Percentiles rank a stretch among this genome's conserved stretches.
phyloP scores from a whole-genome alignment of 2,888 invertebrate genomes.

The Torymus auratus region DNA sequence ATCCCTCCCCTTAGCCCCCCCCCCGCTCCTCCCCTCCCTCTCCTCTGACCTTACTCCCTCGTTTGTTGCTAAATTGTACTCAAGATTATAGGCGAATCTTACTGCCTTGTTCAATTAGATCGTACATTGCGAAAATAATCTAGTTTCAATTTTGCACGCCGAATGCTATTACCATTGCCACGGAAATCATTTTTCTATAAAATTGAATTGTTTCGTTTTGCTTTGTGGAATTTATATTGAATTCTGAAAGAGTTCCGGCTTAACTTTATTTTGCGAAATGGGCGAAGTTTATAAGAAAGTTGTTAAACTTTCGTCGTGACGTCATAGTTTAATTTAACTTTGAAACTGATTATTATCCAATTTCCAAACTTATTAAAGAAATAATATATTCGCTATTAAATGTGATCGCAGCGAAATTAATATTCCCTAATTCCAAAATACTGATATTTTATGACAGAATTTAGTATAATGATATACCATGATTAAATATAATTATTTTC shows the following conservation, averaged over 20 bases:
- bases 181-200: conserved; percentile 4
- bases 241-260: conserved; percentile 36
- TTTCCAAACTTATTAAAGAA: conserved; percentile 53
- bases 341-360: conserved; percentile 55
- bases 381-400: conserved; percentile 50
- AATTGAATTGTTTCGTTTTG: conserved; percentile 3
- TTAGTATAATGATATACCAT: neutral
- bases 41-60: neutral
- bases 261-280: conserved; percentile 46
- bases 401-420: conserved; percentile 31
- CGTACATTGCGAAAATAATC: conserved; percentile 25
- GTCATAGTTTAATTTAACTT: conserved; percentile 53
- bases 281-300: conserved; percentile 39
- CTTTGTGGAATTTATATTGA: conserved; percentile 28
- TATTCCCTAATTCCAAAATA: conserved; percentile 15
- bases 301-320: conserved; percentile 42
- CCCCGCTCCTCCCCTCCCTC: neutral
- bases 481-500: too few species aligned
- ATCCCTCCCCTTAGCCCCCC: conserved; percentile 12
- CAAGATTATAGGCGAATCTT: conserved; percentile 34
- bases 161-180: conserved; percentile 15
- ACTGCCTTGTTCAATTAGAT: conserved; percentile 39
- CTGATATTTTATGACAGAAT: conserved; percentile 9
- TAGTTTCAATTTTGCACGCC: conserved; percentile 13
- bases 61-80: conserved; percentile 36